A percentile compares a stretch with the other conserved stretches of the same genome.
phyloP scores from a whole-genome alignment of 2,797 vertebrate genomes.

The Sternarchorhynchus goeldii region DNA sequence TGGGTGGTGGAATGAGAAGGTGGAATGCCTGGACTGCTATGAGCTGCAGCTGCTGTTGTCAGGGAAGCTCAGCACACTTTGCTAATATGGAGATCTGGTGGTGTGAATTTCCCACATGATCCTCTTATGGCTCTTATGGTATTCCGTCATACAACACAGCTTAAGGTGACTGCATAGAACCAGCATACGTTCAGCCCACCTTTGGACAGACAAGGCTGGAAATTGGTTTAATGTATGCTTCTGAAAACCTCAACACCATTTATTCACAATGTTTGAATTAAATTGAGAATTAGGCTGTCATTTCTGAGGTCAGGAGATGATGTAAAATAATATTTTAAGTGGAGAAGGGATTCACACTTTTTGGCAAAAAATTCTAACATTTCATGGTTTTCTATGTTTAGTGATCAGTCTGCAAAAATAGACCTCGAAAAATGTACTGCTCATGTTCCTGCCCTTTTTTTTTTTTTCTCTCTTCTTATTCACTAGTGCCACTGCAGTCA shows the following conservation, averaged over 20 bases:
- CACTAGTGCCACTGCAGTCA: neutral
- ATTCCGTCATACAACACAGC: neutral
- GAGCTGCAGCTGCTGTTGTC: constrained; percentile 19
- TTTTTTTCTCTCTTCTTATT: neutral
- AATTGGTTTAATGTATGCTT: constrained; percentile 16
- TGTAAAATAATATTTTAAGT: no score
- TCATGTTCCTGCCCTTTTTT: neutral
- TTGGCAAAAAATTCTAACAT: constrained; percentile 16
- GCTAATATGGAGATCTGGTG: constrained; percentile 2
- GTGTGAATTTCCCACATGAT: constrained; percentile 4
- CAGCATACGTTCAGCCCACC: neutral
- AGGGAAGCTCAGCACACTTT: neutral
- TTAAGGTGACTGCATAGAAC: neutral
- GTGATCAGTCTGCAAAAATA: constrained; percentile 8
- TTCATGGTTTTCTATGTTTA: constrained; percentile 28
- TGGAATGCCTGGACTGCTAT: neutral
- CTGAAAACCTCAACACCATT: neutral
- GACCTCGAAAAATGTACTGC: constrained; percentile 2
- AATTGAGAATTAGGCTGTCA: no score
- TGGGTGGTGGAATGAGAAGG: neutral
- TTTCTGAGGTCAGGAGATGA: no score
- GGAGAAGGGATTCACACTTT: no score
- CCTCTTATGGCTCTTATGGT: neutral
- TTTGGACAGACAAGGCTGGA: neutral
- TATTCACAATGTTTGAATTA: no score